Conservation (phyloP, 53 echinoderm and acorn worm species). For the Arbacia lixula region DNA sequence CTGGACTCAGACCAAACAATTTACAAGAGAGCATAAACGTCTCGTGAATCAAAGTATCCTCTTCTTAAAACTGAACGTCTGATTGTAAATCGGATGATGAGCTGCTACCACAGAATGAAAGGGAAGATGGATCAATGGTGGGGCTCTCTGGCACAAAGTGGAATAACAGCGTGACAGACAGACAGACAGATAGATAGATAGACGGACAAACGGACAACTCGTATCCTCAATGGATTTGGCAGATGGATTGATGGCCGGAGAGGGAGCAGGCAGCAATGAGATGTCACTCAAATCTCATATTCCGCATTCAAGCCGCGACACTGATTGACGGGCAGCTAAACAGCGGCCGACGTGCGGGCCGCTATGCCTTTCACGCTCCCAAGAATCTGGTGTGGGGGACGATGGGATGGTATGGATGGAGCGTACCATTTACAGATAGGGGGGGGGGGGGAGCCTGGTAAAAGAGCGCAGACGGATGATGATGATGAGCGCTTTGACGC, state of each 20-base stretch:
- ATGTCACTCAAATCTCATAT: constrained; percentile 37
- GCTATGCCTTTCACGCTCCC: constrained; percentile 19
- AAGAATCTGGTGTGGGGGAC: constrained; percentile 25
- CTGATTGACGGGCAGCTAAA: constrained; percentile 42
- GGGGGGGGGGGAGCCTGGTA: neutral
- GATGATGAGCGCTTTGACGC: constrained; percentile 13
- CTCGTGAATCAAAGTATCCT: too few species aligned
- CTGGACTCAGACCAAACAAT: too few species aligned
- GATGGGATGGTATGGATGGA: neutral
- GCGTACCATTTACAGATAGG: neutral
- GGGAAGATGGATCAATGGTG: neutral
- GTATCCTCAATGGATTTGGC: constrained; percentile 11
- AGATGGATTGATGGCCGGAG: constrained; percentile 34
- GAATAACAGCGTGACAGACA: neutral
- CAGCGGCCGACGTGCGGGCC: constrained; percentile 35
- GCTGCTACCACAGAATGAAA: too few species aligned
- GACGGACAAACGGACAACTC: neutral
- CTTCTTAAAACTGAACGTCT: too few species aligned
- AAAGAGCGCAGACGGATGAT: neutral
- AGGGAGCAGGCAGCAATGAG: constrained; percentile 8
- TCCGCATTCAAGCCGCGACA: constrained; percentile 36
- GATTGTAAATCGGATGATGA: too few species aligned
- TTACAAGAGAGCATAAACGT: too few species aligned
- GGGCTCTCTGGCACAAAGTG: neutral
- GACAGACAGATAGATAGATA: neutral